These are phyloP conservation scores for Gopherus flavomarginatus DNA, from an alignment of 2,113 vertebrate genomes.

Conservation along the genomic window DNA sequence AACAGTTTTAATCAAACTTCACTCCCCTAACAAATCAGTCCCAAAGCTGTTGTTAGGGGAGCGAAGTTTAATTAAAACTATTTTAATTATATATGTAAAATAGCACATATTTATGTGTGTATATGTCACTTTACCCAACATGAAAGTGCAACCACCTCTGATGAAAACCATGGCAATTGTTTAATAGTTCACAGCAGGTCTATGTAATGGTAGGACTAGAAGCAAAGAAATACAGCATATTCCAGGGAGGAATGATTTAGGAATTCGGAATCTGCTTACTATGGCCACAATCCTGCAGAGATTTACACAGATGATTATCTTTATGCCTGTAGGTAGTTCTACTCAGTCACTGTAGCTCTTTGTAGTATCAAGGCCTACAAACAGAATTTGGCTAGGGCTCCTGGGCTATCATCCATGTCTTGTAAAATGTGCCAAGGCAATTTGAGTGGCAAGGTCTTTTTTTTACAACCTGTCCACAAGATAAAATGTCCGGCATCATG, in stretches of 20 bases:
- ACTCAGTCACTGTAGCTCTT: background rate
- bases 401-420: background rate
- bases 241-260: background rate
- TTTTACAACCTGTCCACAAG: background rate
- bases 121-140: fast-evolving
- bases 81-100: background rate
- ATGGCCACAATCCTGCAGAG: background rate
- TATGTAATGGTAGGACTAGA: background rate
- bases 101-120: background rate
- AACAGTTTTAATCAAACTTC: background rate
- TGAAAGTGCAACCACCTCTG: background rate
- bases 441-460: background rate
- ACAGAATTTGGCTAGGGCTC: background rate
- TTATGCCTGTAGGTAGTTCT: background rate
- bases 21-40: background rate
- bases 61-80: background rate
- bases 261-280: background rate
- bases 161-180: background rate
- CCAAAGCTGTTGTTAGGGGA: background rate
- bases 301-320: background rate
- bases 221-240: background rate
- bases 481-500: background rate
- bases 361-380: background rate
- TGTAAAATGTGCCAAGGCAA: background rate
- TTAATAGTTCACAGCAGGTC: background rate